Evolutionary conservation across 2,888 invertebrate species (phyloP).

Genomic region (Drosophila borealis): DNA sequence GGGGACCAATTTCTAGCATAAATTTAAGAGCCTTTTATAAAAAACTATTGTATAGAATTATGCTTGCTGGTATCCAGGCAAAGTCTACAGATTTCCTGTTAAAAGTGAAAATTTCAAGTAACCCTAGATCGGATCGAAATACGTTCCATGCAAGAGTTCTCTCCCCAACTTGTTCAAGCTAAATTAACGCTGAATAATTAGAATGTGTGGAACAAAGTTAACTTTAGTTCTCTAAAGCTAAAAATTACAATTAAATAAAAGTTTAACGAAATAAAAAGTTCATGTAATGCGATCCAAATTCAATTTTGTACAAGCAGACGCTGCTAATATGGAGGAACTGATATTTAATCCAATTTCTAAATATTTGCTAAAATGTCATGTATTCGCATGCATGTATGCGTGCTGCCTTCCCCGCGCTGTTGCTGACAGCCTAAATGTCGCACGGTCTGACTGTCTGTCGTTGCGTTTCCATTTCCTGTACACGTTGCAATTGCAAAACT

Average conservation of each 20-base stretch:
- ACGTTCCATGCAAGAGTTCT: no score
- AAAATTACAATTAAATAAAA: background rate
- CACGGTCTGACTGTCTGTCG: slow-evolving; percentile 28
- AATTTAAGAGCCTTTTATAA: slow-evolving; percentile 10
- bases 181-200: no score
- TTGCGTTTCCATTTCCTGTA: slow-evolving; percentile 70
- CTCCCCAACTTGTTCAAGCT: no score
- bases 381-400: slow-evolving; percentile 24
- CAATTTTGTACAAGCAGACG: slow-evolving; percentile 23
- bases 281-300: slow-evolving; percentile 39
- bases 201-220: no score
- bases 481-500: slow-evolving; percentile 63
- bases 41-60: slow-evolving; percentile 6
- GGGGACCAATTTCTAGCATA: slow-evolving; percentile 17
- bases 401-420: slow-evolving; percentile 1
- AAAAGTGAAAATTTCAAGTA: no score
- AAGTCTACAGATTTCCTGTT: no score
- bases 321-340: slow-evolving; percentile 12
- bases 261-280: background rate
- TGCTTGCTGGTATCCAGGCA: no score
- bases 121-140: no score
- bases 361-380: slow-evolving; percentile 58
- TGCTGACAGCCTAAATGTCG: slow-evolving; percentile 12
- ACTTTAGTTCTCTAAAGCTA: no score
- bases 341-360: slow-evolving; percentile 58